phyloP scores from a whole-genome alignment of 1,140 invertebrate genomes.

The Camponotus floridanus region DNA sequence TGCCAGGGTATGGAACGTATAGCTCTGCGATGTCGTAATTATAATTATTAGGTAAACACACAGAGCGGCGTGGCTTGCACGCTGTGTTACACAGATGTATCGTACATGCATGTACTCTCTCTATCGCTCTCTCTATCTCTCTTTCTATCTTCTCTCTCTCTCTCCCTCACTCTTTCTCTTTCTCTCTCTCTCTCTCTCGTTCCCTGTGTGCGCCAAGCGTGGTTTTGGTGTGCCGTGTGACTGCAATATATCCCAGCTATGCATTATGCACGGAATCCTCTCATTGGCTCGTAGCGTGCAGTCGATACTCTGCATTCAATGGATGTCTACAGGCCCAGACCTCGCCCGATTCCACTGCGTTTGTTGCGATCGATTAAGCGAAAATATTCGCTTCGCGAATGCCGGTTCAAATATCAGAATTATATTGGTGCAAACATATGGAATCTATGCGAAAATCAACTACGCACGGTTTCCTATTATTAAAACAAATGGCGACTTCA shows the following conservation, averaged over 20 bases:
- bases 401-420: constrained; percentile 33
- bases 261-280: constrained; percentile 79
- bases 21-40: constrained; percentile 74
- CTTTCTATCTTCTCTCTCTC: not conserved
- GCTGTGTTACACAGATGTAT: constrained; percentile 7
- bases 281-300: constrained; percentile 76
- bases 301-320: constrained; percentile 79
- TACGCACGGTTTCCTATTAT: not conserved
- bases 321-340: constrained; percentile 71
- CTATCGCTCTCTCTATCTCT: constrained; percentile 7
- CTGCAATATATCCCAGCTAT: constrained; percentile 78
- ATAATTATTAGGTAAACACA: constrained; percentile 78
- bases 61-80: constrained; percentile 49
- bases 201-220: constrained; percentile 54
- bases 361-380: constrained; percentile 79
- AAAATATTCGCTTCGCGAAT: constrained; percentile 74
- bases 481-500: not conserved
- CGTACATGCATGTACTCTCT: constrained; percentile 20
- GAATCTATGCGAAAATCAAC: not conserved
- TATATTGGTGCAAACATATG: constrained; percentile 1
- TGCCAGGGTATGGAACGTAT: constrained; percentile 65
- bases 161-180: not conserved
- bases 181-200: not conserved
- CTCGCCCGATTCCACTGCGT: constrained; percentile 66
- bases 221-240: constrained; percentile 68